Evolutionary conservation across 2,888 invertebrate species (phyloP), one percentile per base, ranked within the genome.

Genomic region (Stegophylla sp.): DNA sequence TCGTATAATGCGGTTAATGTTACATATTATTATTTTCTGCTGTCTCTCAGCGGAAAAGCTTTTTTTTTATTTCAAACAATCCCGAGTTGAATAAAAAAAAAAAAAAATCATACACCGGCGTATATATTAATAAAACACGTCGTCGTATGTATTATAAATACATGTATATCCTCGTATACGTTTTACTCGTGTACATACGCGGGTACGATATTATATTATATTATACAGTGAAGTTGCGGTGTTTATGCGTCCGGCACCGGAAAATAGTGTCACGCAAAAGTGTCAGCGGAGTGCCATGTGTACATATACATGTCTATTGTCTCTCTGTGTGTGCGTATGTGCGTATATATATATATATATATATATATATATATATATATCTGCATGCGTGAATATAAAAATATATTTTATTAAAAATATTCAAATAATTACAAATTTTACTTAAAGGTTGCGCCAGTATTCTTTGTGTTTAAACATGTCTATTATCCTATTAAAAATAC

Each of bases 181-280:
- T n/a, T 34, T 53, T 17, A n/a, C 9, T 12, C 10, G n/a, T 56
- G 3, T 17, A 23, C 17, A 23, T 17, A 56, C 10, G 1, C 7
- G 23, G n/a, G 41, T 23, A 28, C n/a, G 23, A 43, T 41, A 10
- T n/a, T 34, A 10, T 41, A 28, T 28, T 3, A 3, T 7, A 13
- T 28, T 34, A 64, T n/a, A 12, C 1, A 23, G 23, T 10, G 23
- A 4, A 17, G 3, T 43, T 26, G 59, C 43, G 59, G 59, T 56
- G 23, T 53, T 64, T 34, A 34, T n/a, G 17, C 26, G 45, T 45
- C 61, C 28, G 15, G 51, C 51, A 51, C 34, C 41, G 53, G 23
- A 66, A 75, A 66, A 75, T 51, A n/a, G 34, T 75, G 51, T 51
- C 51, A 51, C 20, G 51, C 51, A 28, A 75, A 64, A 74, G 20